A percentile compares a stretch with the other conserved stretches of the same genome.
phyloP scores from a whole-genome alignment of 2,113 vertebrate species.

The Halcyon senegalensis region DNA sequence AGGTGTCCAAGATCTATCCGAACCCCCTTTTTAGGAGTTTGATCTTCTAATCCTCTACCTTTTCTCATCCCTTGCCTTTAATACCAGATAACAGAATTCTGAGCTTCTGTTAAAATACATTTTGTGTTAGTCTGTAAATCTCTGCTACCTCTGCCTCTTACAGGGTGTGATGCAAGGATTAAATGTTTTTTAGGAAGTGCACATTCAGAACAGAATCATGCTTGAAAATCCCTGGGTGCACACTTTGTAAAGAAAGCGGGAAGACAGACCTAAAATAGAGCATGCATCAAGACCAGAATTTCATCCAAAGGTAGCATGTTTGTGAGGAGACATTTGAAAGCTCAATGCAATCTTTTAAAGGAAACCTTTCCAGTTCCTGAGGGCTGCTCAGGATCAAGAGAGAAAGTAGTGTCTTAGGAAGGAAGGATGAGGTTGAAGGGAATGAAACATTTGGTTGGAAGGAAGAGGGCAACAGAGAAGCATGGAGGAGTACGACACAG shows the following conservation, averaged over 20 bases:
- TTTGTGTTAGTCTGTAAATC: slow-evolving; percentile 32
- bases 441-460: neutral
- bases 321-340: slow-evolving; percentile 25
- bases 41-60: slow-evolving; percentile 19
- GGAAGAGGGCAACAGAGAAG: neutral
- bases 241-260: neutral
- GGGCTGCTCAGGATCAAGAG: slow-evolving; percentile 30
- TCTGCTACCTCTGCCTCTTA: slow-evolving; percentile 37
- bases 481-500: neutral
- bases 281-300: slow-evolving; percentile 23
- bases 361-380: neutral
- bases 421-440: slow-evolving; percentile 1
- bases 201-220: slow-evolving; percentile 24
- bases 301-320: slow-evolving; percentile 3
- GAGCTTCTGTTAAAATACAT: slow-evolving; percentile 13
- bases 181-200: slow-evolving; percentile 36
- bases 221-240: slow-evolving; percentile 29
- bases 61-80: slow-evolving; percentile 12
- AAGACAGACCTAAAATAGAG: slow-evolving; percentile 41
- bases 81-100: neutral
- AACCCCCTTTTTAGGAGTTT: neutral
- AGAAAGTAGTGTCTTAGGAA: neutral
- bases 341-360: neutral
- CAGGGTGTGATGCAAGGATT: neutral
- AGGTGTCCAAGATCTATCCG: slow-evolving; percentile 6